These are phyloP conservation scores for Cotesia typhae DNA, from an alignment of 1,140 invertebrate species.

Conservation along the genomic window DNA sequence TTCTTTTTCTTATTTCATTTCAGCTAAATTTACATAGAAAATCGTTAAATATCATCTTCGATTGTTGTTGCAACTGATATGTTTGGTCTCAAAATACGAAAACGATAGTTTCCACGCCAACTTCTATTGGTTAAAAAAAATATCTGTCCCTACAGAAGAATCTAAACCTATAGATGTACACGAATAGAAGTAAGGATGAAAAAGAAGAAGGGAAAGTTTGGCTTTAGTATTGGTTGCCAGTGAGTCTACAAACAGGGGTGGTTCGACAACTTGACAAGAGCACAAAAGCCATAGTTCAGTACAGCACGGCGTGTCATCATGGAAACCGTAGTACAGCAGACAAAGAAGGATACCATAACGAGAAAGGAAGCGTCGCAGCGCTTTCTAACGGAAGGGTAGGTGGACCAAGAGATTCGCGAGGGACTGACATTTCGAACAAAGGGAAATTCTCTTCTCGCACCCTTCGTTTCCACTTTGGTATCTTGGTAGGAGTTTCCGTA, in stretches of 20 bases:
- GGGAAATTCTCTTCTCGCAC: constrained; percentile 41
- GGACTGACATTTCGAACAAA: constrained; percentile 52
- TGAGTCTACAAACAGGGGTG: constrained; percentile 52
- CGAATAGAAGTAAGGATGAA: constrained; percentile 14
- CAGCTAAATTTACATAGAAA: too few relatives aligned
- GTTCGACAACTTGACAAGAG: constrained; percentile 67
- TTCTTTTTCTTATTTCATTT: too few relatives aligned
- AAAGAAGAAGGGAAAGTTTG: constrained; percentile 39
- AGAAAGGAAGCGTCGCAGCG: constrained; percentile 58
- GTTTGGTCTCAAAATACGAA: too few relatives aligned
- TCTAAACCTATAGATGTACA: background rate
- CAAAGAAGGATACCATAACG: constrained; percentile 38
- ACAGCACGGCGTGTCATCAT: constrained; percentile 7
- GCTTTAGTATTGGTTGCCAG: constrained; percentile 58
- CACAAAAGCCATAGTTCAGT: constrained; percentile 55
- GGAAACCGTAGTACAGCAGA: constrained; percentile 40
- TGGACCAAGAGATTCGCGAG: constrained; percentile 38
- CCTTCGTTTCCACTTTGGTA: constrained; percentile 18
- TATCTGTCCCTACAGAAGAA: too few relatives aligned
- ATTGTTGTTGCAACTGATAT: too few relatives aligned
- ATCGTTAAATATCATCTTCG: too few relatives aligned
- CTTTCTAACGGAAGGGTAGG: constrained; percentile 46
- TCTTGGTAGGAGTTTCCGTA: too few relatives aligned
- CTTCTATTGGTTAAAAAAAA: too few relatives aligned
- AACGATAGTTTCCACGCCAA: too few relatives aligned